These are phyloP conservation scores for Nineta flava DNA, from an alignment of 2,888 invertebrate species.

Conservation along the genomic window DNA sequence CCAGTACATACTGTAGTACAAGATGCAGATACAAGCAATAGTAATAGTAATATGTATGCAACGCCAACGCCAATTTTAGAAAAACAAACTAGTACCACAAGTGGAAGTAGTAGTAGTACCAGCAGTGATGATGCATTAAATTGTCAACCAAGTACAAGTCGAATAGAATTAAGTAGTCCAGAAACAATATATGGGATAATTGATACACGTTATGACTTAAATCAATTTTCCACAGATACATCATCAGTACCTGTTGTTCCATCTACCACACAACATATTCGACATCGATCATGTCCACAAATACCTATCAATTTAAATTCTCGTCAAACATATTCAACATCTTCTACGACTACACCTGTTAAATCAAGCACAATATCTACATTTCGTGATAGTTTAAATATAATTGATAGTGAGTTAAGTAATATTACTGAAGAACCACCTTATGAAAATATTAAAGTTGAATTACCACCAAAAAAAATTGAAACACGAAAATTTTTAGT, in stretches of 20 bases:
- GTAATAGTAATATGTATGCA: neutral
- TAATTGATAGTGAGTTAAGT: constrained; percentile 13
- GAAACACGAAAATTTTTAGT: constrained; percentile 7
- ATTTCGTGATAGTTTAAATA: constrained; percentile 24
- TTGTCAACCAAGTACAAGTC: constrained; percentile 3
- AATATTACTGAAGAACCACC: constrained; percentile 13
- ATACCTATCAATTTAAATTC: constrained; percentile 1
- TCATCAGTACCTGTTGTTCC: constrained; percentile 17
- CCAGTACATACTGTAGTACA: constrained; percentile 9
- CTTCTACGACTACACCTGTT: constrained; percentile 29
- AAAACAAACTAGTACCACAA: constrained; percentile 4
- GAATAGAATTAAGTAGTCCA: constrained; percentile 42
- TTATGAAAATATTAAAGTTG: constrained; percentile 22
- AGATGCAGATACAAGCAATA: neutral
- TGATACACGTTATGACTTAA: constrained; percentile 41
- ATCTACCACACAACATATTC: constrained; percentile 17
- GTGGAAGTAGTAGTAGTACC: constrained; percentile 11
- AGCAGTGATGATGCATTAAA: neutral
- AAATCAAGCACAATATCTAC: constrained; percentile 43
- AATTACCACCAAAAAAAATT: constrained; percentile 18
- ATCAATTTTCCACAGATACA: constrained; percentile 5
- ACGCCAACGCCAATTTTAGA: constrained; percentile 1
- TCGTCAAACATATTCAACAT: neutral
- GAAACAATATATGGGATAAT: constrained; percentile 58
- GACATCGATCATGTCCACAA: constrained; percentile 5